Evolutionary conservation across 1,140 invertebrate species (phyloP), one percentile per base, ranked within the genome.

Genomic region (Sipha flava): DNA sequence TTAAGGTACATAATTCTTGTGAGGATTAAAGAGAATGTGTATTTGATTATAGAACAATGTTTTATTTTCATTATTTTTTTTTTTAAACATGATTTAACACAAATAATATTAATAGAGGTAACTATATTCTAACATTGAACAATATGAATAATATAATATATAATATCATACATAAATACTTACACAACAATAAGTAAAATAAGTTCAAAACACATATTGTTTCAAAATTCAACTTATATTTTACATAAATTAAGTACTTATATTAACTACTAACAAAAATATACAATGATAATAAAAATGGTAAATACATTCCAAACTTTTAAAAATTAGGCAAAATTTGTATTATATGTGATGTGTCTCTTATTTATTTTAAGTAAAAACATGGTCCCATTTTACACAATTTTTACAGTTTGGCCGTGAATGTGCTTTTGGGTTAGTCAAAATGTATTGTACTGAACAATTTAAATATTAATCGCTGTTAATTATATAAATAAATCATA

Each of bases 71-170:
- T 68, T 3, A 40, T 40, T 43, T 23, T 68, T 34, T 31, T 21
- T 40, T 40, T 1, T 43, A 40, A 40, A 68, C 37, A 68, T 43
- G 16, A 68, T 68, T 68, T 68, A 68, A 68, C 37, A 68, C 37
- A 45, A n/a, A n/a, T n/a, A 43, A 43, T 18, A 64, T 64, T 64
- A 37, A 64, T 64, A 64, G 43, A 68, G 64, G 64, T 68, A 68
- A 68, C 64, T 68, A 68, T 68, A 68, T 37, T 68, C 64, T 68
- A 68, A 68, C 37, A 68, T 10, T 43, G 37, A 68, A 37, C 31
- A 64, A 34, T 64, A 64, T n/a, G n/a, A n/a, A 64, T 64, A 37
- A 64, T 64, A 64, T 34, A n/a, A 34, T 34, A 34, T 64, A 64
- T 21, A 34, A 12, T 10, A 57, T 10, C 14, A 12, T 16, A 26